Percentiles rank a stretch among this genome's conserved stretches.
Conservation (phyloP, 2,113 vertebrate genomes). For the Zeus faber region DNA sequence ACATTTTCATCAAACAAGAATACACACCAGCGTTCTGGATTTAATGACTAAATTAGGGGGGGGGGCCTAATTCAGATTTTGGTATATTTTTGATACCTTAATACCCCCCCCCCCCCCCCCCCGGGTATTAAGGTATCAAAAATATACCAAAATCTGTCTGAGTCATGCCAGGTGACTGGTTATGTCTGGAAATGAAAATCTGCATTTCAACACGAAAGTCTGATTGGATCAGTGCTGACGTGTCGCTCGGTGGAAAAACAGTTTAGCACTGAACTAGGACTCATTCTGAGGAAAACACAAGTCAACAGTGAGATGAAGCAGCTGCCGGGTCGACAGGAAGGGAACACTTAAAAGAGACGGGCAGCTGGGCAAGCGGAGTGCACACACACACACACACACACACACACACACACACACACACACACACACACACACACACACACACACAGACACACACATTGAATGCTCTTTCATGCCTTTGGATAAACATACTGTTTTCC, state of each 20-base stretch:
- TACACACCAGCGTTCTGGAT: slow-evolving; percentile 28
- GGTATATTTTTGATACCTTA: no score
- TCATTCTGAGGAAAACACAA: slow-evolving; percentile 12
- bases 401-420: slow-evolving; percentile 11
- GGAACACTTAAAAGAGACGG: slow-evolving; percentile 51
- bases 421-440: slow-evolving; percentile 7
- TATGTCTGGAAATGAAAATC: slow-evolving; percentile 49
- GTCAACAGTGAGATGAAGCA: slow-evolving; percentile 39
- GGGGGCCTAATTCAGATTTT: no score
- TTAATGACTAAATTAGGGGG: slow-evolving; percentile 40
- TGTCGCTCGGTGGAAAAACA: slow-evolving; percentile 64
- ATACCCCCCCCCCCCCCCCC: no score
- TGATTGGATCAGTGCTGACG: slow-evolving; percentile 57
- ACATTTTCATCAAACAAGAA: slow-evolving; percentile 44
- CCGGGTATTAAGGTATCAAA: no score
- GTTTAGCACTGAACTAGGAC: slow-evolving; percentile 53
- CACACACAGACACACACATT: slow-evolving; percentile 2
- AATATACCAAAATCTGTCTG: no score
- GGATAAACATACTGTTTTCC: no score
- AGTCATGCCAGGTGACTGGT: no score
- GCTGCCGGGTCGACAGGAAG: slow-evolving; percentile 58
- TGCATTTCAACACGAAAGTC: slow-evolving; percentile 47
- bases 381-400: slow-evolving; percentile 9
- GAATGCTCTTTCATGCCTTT: no score
- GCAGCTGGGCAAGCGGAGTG: slow-evolving; percentile 48